Evolutionary conservation across 2,797 vertebrate genomes (phyloP).

Genomic region (Sphenopsis melanotis): DNA sequence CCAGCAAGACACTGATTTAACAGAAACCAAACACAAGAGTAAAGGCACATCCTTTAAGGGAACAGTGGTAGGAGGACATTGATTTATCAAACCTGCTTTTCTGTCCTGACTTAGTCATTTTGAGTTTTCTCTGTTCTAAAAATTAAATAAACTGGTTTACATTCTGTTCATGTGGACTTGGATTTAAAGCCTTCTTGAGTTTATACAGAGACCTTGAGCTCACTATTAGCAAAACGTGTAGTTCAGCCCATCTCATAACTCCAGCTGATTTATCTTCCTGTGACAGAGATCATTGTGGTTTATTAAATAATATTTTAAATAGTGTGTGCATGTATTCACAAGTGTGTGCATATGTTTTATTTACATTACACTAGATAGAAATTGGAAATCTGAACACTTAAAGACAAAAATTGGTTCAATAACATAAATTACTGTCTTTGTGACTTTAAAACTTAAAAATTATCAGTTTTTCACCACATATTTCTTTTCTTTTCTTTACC

Average conservation of each 20-base stretch:
- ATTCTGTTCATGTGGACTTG: not conserved
- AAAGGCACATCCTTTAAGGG: not conserved
- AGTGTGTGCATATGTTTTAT: not conserved
- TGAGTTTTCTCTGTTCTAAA: not conserved
- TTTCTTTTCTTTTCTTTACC: not conserved
- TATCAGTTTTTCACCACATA: accelerated
- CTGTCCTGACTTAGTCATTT: not conserved
- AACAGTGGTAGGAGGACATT: not conserved
- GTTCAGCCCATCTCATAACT: not conserved
- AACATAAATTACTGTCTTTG: not conserved
- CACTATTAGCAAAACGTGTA: not conserved
- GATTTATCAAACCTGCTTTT: not conserved
- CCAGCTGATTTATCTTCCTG: not conserved
- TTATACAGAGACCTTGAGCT: not conserved
- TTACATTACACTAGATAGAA: not conserved
- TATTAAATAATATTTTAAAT: not conserved
- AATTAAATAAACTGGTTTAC: not conserved
- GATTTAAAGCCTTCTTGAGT: not conserved
- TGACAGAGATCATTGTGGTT: not conserved
- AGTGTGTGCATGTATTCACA: not conserved
- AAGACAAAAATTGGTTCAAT: not conserved
- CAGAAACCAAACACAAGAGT: not conserved
- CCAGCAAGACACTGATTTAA: not conserved
- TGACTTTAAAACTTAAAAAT: not conserved
- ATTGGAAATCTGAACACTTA: not conserved